Evolutionary conservation across 2,888 invertebrate genomes (phyloP).

Genomic region (Prenolepis imparis): DNA sequence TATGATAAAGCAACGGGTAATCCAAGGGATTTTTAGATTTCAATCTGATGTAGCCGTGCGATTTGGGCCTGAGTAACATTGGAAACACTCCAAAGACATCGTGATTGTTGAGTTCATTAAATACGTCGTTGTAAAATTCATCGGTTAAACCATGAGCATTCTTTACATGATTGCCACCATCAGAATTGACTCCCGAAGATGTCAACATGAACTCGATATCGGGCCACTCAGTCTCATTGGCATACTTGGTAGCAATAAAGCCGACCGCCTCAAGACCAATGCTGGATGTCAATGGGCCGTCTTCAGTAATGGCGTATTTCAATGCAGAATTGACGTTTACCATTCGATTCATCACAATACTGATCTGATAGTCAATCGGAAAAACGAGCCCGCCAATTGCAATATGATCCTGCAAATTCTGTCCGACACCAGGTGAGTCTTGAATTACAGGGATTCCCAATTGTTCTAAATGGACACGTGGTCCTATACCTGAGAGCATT

Average conservation of each 20-base stretch:
- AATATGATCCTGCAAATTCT: constrained; percentile 96
- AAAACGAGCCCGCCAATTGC: constrained; percentile 95
- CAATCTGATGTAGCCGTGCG: constrained; percentile 93
- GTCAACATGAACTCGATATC: constrained; percentile 97
- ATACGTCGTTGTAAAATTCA: constrained; percentile 93
- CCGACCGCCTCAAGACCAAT: constrained; percentile 95
- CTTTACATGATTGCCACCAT: constrained; percentile 94
- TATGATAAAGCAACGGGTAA: constrained; percentile 96
- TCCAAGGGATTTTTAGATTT: constrained; percentile 89
- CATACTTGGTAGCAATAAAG: constrained; percentile 95
- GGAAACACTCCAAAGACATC: constrained; percentile 95
- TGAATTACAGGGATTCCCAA: constrained; percentile 91
- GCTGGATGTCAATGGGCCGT: constrained; percentile 95
- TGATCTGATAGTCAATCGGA: no score
- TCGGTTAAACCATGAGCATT: constrained; percentile 93
- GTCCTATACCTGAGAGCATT: constrained; percentile 96
- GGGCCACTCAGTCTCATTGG: constrained; percentile 95
- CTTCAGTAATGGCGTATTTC: constrained; percentile 94
- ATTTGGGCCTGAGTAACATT: constrained; percentile 96
- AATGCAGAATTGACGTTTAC: constrained; percentile 94
- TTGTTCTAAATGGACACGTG: constrained; percentile 90
- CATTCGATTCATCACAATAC: constrained; percentile 92
- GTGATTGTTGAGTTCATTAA: constrained; percentile 90
- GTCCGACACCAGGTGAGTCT: constrained; percentile 94
- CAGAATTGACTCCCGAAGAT: constrained; percentile 93